A percentile compares a stretch with the other conserved stretches of the same genome.
phyloP scores from a whole-genome alignment of 2,113 vertebrate species.

The Cololabis saira region DNA sequence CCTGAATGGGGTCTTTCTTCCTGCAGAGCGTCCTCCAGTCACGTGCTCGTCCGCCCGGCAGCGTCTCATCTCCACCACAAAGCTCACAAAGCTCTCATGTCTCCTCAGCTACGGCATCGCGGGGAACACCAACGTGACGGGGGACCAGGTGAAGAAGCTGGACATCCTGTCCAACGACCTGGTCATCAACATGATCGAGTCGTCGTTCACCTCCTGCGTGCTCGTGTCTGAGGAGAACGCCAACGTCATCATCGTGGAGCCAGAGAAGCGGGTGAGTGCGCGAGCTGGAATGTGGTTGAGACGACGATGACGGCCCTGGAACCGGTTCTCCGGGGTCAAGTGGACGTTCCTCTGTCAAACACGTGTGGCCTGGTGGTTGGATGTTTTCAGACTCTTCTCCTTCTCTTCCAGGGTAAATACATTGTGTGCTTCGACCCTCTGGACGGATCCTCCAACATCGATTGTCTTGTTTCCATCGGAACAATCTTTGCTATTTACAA shows the following conservation, averaged over 20 bases:
- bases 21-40: no score
- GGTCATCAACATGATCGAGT: conserved; percentile 96
- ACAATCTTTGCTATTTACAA: conserved; percentile 96
- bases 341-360: no score
- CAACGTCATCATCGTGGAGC: conserved; percentile 90
- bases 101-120: conserved; percentile 91
- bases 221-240: conserved; percentile 95
- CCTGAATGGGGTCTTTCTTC: no score
- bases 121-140: conserved; percentile 95
- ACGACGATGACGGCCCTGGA: no score
- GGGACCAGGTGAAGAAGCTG: conserved; percentile 97
- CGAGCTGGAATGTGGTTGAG: no score
- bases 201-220: conserved; percentile 93
- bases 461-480: conserved; percentile 96
- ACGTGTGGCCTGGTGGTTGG: no score
- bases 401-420: conserved; percentile 90
- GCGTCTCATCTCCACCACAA: no score
- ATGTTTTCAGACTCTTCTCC: background rate
- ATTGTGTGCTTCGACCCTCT: conserved; percentile 97
- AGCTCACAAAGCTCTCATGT: background rate
- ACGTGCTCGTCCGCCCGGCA: no score
- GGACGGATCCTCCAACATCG: conserved; percentile 98
- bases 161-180: conserved; percentile 96
- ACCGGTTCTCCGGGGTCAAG: no score
- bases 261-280: conserved; percentile 84